phyloP scores from a whole-genome alignment of 2,888 invertebrate species.

The Tachina fera region DNA sequence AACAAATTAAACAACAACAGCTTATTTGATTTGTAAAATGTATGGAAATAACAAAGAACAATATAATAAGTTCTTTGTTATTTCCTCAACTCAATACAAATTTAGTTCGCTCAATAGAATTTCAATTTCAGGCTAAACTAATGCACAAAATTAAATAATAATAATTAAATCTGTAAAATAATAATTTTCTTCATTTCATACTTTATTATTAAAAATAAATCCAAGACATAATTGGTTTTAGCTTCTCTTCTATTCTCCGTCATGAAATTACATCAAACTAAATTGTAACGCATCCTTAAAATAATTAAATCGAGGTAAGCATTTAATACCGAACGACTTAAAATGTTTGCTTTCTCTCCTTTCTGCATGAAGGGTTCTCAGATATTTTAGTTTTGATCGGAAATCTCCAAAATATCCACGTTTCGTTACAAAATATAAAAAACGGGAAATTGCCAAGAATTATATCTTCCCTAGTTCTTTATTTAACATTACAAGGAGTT shows the following conservation, averaged over 20 bases:
- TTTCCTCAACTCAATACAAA: too few species aligned
- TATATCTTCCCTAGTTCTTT: too few species aligned
- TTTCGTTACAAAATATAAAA: too few species aligned
- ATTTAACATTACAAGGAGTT: too few species aligned
- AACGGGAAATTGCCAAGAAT: too few species aligned
- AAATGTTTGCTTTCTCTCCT: slow-evolving; percentile 43
- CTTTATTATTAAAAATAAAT: slow-evolving; percentile 36
- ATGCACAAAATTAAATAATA: slow-evolving; percentile 2
- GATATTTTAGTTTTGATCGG: too few species aligned
- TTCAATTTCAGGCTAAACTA: neutral
- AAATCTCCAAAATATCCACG: too few species aligned
- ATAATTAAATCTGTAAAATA: neutral
- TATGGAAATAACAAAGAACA: too few species aligned
- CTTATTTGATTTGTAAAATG: too few species aligned
- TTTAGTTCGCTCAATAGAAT: neutral
- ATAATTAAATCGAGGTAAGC: slow-evolving; percentile 66
- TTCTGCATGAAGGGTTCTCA: neutral
- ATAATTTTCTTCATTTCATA: neutral
- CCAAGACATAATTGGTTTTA: slow-evolving; percentile 48
- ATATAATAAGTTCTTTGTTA: too few species aligned
- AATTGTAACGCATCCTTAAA: slow-evolving; percentile 59
- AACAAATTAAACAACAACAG: too few species aligned
- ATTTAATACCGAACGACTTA: slow-evolving; percentile 65
- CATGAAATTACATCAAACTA: slow-evolving; percentile 46
- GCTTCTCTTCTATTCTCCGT: slow-evolving; percentile 20